Percentiles rank a stretch among this genome's conserved stretches.
Conservation (phyloP, 2,797 vertebrate species). For the Sebastolobus altivelis region DNA sequence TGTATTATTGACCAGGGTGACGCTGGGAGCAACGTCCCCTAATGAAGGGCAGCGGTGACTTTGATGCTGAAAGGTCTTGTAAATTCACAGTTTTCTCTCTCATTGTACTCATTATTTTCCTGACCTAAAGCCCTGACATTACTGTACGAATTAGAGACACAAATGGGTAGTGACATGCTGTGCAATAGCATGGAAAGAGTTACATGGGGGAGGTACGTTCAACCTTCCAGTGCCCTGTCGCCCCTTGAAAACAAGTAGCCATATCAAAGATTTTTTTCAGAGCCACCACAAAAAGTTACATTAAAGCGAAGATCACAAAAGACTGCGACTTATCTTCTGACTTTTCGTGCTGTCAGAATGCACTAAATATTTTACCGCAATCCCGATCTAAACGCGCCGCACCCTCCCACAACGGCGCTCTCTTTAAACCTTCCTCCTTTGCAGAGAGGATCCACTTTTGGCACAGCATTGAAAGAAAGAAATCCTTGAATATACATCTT, state of each 20-base stretch:
- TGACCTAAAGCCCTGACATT: constrained; percentile 46
- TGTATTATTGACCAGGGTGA: constrained; percentile 42
- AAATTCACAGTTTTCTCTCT: constrained; percentile 26
- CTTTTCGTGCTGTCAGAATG: constrained; percentile 44
- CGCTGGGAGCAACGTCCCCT: constrained; percentile 7
- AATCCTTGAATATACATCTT: constrained; percentile 66
- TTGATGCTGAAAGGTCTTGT: constrained; percentile 34
- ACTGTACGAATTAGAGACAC: constrained; percentile 35
- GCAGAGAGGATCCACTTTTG: constrained; percentile 59
- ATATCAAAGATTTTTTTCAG: not conserved
- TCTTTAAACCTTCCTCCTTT: constrained; percentile 51
- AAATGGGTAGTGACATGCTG: constrained; percentile 33
- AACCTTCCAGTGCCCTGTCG: constrained; percentile 18
- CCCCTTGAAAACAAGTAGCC: constrained; percentile 9
- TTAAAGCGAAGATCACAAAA: constrained; percentile 33
- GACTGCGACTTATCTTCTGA: not conserved
- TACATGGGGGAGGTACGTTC: constrained; percentile 21
- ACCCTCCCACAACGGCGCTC: constrained; percentile 38
- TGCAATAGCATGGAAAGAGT: constrained; percentile 23
- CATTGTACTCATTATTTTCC: constrained; percentile 52
- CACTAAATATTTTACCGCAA: constrained; percentile 69
- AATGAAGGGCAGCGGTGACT: constrained; percentile 41
- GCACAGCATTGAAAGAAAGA: constrained; percentile 64
- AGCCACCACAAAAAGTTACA: not conserved
- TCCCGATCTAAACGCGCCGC: constrained; percentile 48